Evolutionary conservation across 2,797 vertebrate species (phyloP), one percentile per base, ranked within the genome.

Genomic region (Sebastes hopkinsi): DNA sequence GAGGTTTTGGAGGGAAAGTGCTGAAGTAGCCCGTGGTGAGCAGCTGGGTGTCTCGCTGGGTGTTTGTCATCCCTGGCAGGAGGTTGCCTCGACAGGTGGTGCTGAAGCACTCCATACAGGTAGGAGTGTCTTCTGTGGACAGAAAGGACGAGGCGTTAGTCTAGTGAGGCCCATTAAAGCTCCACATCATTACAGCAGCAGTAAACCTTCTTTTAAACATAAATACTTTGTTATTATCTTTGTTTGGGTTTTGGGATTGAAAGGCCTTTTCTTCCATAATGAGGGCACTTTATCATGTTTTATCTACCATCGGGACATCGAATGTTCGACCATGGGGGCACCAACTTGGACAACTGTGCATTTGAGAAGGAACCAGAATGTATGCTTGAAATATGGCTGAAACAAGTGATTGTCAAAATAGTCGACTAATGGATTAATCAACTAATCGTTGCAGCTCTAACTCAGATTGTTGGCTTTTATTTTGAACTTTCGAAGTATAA

Each of bases 21-120:
- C 96, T 94, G 83, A 96, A 97, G 91, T 98, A 98, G 75, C 97
- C 97, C 0, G 97, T 97, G 6, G 97, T 97, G 81, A 97, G 94
- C 32, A 96, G 88, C 25, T 87, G 81, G n/a, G 84, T 50, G 46
- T 89, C 29, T 27, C 32, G 60, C 55, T 86, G 58, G 54, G 65
- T 25, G 4, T 64, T 82, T 55, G 85, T 86, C 66, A 95, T 68
- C 55, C 78, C 61, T 23, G 92, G 89, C 52, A 95, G 77, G 11
- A 97, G 89, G 84, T 98, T 97, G 75, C 94, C 88, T 36, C 94
- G 92, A 84, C 97, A 98, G 75, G 95, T 97, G 64, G 54, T 2
- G n/a, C 92, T 94, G 82, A 94, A 90, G 68, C 97, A 97, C n/a
- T 96, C 95, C 25, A 92, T 92, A 77, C 97, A 98, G 75, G 97